Evolutionary conservation across 2,113 vertebrate species (phyloP).

Genomic region (Strix aluco): DNA sequence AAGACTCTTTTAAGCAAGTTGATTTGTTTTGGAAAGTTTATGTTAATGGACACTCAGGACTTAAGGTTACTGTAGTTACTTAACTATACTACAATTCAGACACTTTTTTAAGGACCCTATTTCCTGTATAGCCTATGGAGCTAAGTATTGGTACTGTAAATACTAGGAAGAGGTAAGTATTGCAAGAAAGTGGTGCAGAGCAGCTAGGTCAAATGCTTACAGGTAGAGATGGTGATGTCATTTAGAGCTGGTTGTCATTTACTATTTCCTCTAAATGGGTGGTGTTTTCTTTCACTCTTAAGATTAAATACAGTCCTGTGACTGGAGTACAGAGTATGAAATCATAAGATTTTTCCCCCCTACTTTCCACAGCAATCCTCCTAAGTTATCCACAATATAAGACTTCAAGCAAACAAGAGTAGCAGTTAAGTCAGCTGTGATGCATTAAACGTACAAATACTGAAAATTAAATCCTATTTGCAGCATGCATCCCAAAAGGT

Average conservation of each 20-base stretch:
- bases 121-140: not conserved
- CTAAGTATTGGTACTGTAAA: not conserved
- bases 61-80: not conserved
- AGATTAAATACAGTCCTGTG: not conserved
- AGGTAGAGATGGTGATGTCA: not conserved
- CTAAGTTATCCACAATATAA: not conserved
- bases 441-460: not conserved
- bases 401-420: not conserved
- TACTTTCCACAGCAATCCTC: not conserved
- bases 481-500: not conserved
- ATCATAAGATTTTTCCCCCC: not conserved
- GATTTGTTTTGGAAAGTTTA: not conserved
- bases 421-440: slow-evolving; percentile 9
- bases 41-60: not conserved
- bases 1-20: not conserved
- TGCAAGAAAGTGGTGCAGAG: not conserved
- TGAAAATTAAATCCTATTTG: slow-evolving; percentile 6
- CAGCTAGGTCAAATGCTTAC: not conserved
- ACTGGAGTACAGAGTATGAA: not conserved
- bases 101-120: not conserved
- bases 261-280: not conserved
- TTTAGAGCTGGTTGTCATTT: not conserved
- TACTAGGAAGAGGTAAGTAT: not conserved
- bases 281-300: not conserved
- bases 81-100: not conserved